Base-by-base conservation (phyloP, 2,797 vertebrate genomes). In the Aselliscus stoliczkanus region DNA sequence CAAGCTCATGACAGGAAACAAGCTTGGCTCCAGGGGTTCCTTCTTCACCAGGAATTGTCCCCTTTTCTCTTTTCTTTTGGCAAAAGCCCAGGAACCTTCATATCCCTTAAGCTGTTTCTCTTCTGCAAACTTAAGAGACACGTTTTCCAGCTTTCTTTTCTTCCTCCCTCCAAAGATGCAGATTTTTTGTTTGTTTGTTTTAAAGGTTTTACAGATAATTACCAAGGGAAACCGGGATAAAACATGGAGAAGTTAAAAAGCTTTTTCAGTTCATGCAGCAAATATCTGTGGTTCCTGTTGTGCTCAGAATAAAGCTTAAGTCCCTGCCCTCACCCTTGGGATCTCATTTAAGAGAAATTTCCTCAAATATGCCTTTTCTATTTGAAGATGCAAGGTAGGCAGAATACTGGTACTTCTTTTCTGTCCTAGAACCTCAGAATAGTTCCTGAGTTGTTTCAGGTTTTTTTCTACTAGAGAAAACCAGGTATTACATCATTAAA, bases 401-500 rank as follows among this genome's bases (percentile, higher is more conserved):
- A 56, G 44, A 88, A 23, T 81, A 34, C 50, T 67, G 29, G 10
- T 64, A 50, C 23, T 14, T 60, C 1, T 44, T 67, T 85, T 79
- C 52, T 84, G n/a, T 50, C 29, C n/a, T 84, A 52, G 72, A 83
- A 70, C 21, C 47, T 97, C 52, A 77, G 65, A 39, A 47, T 93
- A 60, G 39, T 56, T 90, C 14, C 18, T 93, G 42, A 89, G 29
- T 60, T 84, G 60, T 95, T 93, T 92, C 37, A 96, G 42, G 15
- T 75, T 2, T 23, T 29, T 67, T 73, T 89, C 31, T 39, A 72
- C 15, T 37, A 29, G 42, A 91, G 42, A 92, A 95, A 91, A 75
- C 17, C 58, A 91, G 29, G 4, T 92, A 69, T 69, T 94, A 21
- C 25, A 47, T 83, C 12, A 77, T 47, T 83, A 91, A 92, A 44